These are phyloP conservation scores for Scaptomyza pallida DNA, from an alignment of 1,140 invertebrate species.

Conservation along the genomic window DNA sequence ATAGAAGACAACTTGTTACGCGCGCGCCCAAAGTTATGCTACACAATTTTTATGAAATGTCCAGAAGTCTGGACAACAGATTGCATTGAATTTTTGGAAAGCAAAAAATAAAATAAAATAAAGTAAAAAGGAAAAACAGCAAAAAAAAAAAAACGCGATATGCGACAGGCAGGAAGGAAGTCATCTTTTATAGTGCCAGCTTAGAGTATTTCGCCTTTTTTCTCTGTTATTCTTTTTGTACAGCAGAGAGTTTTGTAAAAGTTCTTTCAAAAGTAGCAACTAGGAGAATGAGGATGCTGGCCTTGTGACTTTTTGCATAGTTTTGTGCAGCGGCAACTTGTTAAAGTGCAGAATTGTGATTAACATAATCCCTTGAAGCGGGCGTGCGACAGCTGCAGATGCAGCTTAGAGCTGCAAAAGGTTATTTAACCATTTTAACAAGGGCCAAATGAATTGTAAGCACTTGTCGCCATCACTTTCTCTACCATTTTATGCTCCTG, in stretches of 20 bases:
- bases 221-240: background rate
- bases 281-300: conserved; percentile 43
- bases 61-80: conserved; percentile 39
- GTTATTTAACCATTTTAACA: conserved; percentile 80
- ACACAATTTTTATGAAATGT: conserved; percentile 69
- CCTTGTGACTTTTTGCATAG: conserved; percentile 69
- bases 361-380: conserved; percentile 75
- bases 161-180: conserved; percentile 53
- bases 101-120: conserved; percentile 8
- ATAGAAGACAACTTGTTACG: conserved; percentile 70
- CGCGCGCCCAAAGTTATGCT: conserved; percentile 65
- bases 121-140: background rate
- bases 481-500: background rate
- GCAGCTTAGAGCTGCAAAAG: conserved; percentile 67
- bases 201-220: conserved; percentile 45
- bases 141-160: background rate
- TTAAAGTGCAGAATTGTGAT: conserved; percentile 79
- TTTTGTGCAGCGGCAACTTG: conserved; percentile 53
- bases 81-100: conserved; percentile 68
- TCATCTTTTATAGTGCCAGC: conserved; percentile 78
- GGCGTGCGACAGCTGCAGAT: conserved; percentile 70
- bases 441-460: conserved; percentile 80
- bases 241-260: conserved; percentile 42
- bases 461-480: conserved; percentile 47
- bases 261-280: conserved; percentile 56